These are phyloP conservation scores for Tetramorium parvispinum DNA, from an alignment of 1,140 invertebrate species.

Conservation along the genomic window DNA sequence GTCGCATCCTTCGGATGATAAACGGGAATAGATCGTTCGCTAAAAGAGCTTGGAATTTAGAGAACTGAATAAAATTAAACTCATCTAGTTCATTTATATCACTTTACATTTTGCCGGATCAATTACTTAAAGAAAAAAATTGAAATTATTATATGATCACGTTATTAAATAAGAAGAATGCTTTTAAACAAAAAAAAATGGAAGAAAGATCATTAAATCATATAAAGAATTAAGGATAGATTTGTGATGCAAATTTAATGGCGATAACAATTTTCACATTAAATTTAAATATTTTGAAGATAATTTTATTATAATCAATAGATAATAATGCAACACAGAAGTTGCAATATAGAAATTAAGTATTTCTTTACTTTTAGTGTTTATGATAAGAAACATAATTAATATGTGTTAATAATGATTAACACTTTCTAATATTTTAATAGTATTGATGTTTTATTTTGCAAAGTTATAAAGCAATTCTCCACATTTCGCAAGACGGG, in stretches of 20 bases:
- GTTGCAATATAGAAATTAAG: neutral
- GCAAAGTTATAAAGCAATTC: neutral
- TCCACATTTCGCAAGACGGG: neutral
- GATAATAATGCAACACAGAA: neutral
- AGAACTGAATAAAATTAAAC: neutral
- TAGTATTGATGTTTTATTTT: neutral
- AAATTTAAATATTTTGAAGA: neutral
- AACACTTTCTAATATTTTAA: neutral
- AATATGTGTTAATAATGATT: neutral
- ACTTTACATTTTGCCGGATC: neutral
- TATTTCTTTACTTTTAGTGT: neutral
- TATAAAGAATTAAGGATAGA: neutral
- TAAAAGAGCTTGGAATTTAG: neutral
- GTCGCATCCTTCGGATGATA: constrained; percentile 13
- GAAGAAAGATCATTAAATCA: neutral
- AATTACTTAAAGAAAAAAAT: neutral
- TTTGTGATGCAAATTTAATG: neutral
- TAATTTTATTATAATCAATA: neutral
- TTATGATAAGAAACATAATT: neutral
- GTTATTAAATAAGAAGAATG: neutral
- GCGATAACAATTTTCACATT: neutral
- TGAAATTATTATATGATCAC: neutral
- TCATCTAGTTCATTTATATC: neutral
- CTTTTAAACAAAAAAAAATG: neutral
- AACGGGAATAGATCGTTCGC: constrained; percentile 1